Evolutionary conservation across 2,797 vertebrate genomes (phyloP).

Genomic region (Enteromius mattozi): DNA sequence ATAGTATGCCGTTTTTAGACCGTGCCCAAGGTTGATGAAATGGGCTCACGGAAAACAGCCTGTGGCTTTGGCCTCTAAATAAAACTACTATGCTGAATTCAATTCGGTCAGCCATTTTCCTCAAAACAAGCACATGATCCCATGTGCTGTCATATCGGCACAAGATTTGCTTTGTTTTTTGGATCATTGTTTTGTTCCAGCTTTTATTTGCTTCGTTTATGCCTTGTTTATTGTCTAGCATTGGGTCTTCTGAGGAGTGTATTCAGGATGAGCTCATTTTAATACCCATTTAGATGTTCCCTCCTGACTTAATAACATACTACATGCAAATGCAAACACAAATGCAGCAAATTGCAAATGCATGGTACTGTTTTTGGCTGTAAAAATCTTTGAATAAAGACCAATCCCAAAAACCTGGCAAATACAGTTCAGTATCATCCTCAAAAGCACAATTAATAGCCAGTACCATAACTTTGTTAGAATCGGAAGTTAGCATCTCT

Average conservation of each 20-base stretch:
- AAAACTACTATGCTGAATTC: not conserved
- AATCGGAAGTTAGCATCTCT: not conserved
- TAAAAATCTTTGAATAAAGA: not conserved
- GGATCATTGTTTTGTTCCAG: not conserved
- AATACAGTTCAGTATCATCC: not conserved
- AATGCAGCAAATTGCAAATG: not conserved
- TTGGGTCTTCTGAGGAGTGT: not conserved
- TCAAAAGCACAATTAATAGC: not conserved
- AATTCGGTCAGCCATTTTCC: not conserved
- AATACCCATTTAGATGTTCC: not conserved
- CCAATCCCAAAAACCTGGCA: not conserved
- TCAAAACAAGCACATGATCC: slow-evolving; percentile 34
- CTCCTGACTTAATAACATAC: slow-evolving; percentile 1
- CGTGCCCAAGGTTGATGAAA: not conserved
- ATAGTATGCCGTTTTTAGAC: slow-evolving; percentile 16
- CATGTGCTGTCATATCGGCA: not conserved
- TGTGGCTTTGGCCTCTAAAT: not conserved
- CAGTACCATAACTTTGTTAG: not conserved
- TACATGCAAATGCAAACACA: not conserved
- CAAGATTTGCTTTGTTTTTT: not conserved
- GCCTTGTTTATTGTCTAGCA: not conserved
- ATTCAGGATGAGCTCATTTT: not conserved
- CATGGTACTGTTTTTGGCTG: not conserved
- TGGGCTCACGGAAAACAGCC: slow-evolving; percentile 17
- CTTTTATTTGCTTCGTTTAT: slow-evolving; percentile 9